phyloP scores from a whole-genome alignment of 2,888 invertebrate genomes.

The Pediacus dermestoides region DNA sequence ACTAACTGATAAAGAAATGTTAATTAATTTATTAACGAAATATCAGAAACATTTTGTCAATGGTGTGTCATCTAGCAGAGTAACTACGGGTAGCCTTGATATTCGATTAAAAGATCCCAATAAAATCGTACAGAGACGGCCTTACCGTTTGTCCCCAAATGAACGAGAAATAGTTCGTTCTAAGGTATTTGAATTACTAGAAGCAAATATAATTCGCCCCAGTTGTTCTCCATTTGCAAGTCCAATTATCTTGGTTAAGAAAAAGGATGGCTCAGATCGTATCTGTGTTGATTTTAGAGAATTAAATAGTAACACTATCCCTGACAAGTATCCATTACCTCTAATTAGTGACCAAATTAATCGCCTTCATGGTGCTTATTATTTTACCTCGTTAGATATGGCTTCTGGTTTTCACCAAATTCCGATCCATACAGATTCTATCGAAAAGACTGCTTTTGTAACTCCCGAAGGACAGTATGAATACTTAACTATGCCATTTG shows the following conservation, averaged over 20 bases:
- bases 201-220: slow-evolving; percentile 18
- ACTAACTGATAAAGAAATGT: too few relatives aligned
- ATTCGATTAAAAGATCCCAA: too few relatives aligned
- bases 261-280: slow-evolving; percentile 17
- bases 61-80: too few relatives aligned
- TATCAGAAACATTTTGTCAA: too few relatives aligned
- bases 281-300: slow-evolving; percentile 21
- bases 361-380: slow-evolving; percentile 18
- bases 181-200: slow-evolving; percentile 20
- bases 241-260: slow-evolving; percentile 19
- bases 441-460: slow-evolving; percentile 35
- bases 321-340: slow-evolving; percentile 18
- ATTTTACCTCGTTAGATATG: slow-evolving; percentile 32
- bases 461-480: slow-evolving; percentile 37
- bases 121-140: slow-evolving; percentile 3
- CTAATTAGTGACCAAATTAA: slow-evolving; percentile 22
- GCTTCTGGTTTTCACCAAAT: slow-evolving; percentile 35
- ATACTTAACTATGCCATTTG: slow-evolving; percentile 35
- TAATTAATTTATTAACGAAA: too few relatives aligned
- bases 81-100: too few relatives aligned
- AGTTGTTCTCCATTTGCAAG: slow-evolving; percentile 21
- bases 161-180: slow-evolving; percentile 16
- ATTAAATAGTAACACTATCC: slow-evolving; percentile 17
- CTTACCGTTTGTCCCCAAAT: slow-evolving; percentile 16
- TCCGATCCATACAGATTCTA: slow-evolving; percentile 28